phyloP scores from a whole-genome alignment of 2,888 invertebrate species.

The Parnassius apollo region DNA sequence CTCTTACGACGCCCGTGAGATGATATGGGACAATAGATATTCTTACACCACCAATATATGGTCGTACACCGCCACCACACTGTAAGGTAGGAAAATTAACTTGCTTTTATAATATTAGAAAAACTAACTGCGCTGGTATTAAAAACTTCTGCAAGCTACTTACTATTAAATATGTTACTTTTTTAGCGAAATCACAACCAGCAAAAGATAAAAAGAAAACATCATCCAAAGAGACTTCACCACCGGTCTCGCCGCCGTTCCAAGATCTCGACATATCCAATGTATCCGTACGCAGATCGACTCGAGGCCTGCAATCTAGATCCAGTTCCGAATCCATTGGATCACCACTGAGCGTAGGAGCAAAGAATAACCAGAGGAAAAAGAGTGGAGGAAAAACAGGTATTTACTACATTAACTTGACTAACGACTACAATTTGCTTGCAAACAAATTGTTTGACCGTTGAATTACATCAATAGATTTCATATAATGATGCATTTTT shows the following conservation, averaged over 20 bases:
- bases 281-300: slow-evolving; percentile 54
- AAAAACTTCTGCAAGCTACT: no score
- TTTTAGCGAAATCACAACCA: slow-evolving; percentile 27
- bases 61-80: no score
- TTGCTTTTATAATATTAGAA: no score
- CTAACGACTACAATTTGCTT: no score
- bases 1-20: no score
- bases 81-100: no score
- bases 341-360: slow-evolving; percentile 36
- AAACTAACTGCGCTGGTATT: no score
- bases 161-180: no score
- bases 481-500: no score
- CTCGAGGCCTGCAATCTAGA: slow-evolving; percentile 41
- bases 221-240: slow-evolving; percentile 19
- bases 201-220: slow-evolving; percentile 27
- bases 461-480: no score
- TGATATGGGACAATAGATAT: no score
- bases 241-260: slow-evolving; percentile 34
- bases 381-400: slow-evolving; percentile 35
- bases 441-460: neutral
- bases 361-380: slow-evolving; percentile 37
- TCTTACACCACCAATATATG: no score
- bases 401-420: slow-evolving; percentile 10
- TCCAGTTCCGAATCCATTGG: slow-evolving; percentile 50
- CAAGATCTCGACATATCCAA: slow-evolving; percentile 55